Base-by-base conservation (phyloP, 2,888 invertebrate genomes). In the Brenthis daphne region DNA sequence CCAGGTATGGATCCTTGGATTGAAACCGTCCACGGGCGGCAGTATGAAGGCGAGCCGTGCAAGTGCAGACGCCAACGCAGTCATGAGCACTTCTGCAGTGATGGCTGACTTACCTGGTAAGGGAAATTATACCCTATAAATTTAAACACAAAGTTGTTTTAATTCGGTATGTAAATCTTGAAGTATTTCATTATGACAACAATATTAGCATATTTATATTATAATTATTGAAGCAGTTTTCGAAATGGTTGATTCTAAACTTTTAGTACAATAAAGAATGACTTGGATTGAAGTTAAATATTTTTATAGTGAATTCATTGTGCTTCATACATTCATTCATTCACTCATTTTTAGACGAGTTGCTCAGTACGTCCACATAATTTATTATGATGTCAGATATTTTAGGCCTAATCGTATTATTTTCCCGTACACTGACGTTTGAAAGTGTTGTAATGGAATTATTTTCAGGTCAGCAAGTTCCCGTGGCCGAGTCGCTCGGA, bases 11-110 rank as follows among this genome's bases (percentile, higher is more conserved):
- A 99, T 99, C 79, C 93, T 99, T 58, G 99, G 99, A 0, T 89
- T 99, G 69, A 98, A 99, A 85, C 99, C 99, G 0, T 97, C 98
- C 0, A 97, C 98, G 0, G 98, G 98, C 20, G 98, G 99, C 43
- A 97, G 98, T 76, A 94, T 99, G 82, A 98, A 94, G 80, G 97
- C 98, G 12, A 96, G 96, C 56, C 94, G 97, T 63, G 95, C 96
- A 0, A 95, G 95, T 33, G 95, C 96, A 0, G 97, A 97, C 82
- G 94, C 96, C 0, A 96, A 96, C 80, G 96, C 97, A 1, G 97
- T 98, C 67, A 96, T 99, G 85, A 93, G 93, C 79, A 98, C 99
- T 1, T 98, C 98, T 13, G 98, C 98, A 5, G 98, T 99, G 56
- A 98, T 99, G 97, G 98, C 98, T 0, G 99, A 99, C 88, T 89